These are phyloP conservation scores for Aegithalos caudatus DNA, from an alignment of 2,113 vertebrate genomes.

Conservation along the genomic window DNA sequence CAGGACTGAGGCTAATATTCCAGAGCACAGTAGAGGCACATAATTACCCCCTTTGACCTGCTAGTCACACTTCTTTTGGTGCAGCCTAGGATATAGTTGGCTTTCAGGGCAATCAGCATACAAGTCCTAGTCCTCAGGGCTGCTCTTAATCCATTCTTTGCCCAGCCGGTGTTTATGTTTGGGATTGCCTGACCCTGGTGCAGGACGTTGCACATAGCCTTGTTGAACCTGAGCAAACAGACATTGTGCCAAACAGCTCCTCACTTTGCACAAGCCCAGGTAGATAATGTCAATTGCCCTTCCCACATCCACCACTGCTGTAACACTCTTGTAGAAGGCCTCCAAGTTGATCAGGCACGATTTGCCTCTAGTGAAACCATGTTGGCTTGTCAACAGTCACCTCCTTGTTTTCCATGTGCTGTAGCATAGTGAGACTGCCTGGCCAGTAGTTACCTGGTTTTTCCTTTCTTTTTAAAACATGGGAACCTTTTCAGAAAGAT, in stretches of 20 bases:
- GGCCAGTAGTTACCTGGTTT: not conserved
- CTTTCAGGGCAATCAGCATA: not conserved
- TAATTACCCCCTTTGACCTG: not conserved
- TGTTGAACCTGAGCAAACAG: not conserved
- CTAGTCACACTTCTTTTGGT: not conserved
- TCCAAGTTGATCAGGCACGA: not conserved
- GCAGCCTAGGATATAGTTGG: not conserved
- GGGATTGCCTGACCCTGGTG: not conserved
- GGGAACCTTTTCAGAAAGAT: not conserved
- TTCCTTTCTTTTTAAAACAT: not conserved
- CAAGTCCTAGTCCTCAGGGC: not conserved
- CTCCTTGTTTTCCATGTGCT: not conserved
- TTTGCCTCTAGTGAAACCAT: not conserved
- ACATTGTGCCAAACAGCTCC: accelerated
- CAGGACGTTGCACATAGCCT: not conserved
- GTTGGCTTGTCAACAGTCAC: not conserved
- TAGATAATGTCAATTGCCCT: not conserved
- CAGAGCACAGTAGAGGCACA: not conserved
- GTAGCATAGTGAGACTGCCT: not conserved
- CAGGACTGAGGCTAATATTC: not conserved
- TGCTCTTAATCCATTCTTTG: not conserved
- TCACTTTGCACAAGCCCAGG: not conserved
- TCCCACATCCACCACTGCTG: not conserved
- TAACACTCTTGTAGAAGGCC: not conserved
- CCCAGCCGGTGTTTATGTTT: not conserved